These are phyloP conservation scores for Pedicia rivosa DNA, from an alignment of 2,888 invertebrate genomes.

Conservation along the genomic window DNA sequence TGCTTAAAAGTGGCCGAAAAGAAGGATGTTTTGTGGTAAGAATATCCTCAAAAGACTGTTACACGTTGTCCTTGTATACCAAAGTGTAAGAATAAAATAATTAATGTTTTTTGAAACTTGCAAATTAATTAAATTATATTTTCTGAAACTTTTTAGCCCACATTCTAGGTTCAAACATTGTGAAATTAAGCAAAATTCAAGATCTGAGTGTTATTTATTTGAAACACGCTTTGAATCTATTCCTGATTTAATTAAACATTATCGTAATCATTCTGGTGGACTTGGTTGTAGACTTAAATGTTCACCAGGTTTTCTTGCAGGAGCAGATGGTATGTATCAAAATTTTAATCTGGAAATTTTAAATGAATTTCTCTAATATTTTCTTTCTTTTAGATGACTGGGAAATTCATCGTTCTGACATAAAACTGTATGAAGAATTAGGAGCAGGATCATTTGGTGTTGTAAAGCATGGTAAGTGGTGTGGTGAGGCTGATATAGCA, in stretches of 20 bases:
- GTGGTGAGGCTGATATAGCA: conserved; percentile 80
- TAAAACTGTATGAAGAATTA: conserved; percentile 74
- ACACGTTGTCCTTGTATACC: conserved; percentile 86
- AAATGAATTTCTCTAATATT: conserved; percentile 3
- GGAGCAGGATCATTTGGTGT: conserved; percentile 96
- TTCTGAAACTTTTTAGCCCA: conserved; percentile 37
- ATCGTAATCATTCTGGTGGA: conserved; percentile 89
- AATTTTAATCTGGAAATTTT: conserved; percentile 36
- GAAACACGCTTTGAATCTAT: conserved; percentile 87
- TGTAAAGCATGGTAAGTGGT: conserved; percentile 80
- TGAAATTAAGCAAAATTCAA: conserved; percentile 81
- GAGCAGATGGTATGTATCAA: conserved; percentile 86
- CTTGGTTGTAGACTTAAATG: conserved; percentile 78
- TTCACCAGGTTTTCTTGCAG: conserved; percentile 78
- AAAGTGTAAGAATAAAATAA: conserved; percentile 85
- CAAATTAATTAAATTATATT: conserved; percentile 2
- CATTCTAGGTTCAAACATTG: conserved; percentile 91
- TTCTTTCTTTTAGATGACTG: conserved; percentile 70
- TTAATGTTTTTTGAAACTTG: neutral
- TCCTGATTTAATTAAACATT: conserved; percentile 89
- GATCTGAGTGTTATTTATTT: conserved; percentile 78
- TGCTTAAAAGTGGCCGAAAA: conserved; percentile 81
- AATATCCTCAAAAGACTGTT: conserved; percentile 90
- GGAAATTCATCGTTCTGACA: conserved; percentile 87
- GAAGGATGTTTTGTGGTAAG: conserved; percentile 94